These are phyloP conservation scores for Alcis repandata DNA, from an alignment of 2,888 invertebrate genomes.

Conservation along the genomic window DNA sequence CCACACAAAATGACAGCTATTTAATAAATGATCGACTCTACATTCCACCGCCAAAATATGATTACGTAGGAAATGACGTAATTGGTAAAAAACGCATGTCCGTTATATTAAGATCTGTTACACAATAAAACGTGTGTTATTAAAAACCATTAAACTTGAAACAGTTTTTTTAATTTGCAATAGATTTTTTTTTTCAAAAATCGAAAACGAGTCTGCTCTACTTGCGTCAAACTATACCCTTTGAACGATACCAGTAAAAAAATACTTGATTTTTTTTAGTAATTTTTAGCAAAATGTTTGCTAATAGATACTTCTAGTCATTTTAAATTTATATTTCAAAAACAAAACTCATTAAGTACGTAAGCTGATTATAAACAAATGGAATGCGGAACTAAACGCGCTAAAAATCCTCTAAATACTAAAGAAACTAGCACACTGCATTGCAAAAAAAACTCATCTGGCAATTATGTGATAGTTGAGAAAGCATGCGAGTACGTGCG, in stretches of 20 bases:
- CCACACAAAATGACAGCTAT: constrained; percentile 31
- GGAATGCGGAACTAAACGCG: constrained; percentile 25
- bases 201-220: too few species aligned
- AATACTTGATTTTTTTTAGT: too few species aligned
- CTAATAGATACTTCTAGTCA: too few species aligned
- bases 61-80: constrained; percentile 54
- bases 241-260: too few species aligned
- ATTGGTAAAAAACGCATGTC: constrained; percentile 55
- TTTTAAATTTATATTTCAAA: not conserved
- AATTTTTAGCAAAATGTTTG: too few species aligned
- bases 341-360: not conserved
- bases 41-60: constrained; percentile 62
- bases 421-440: constrained; percentile 11
- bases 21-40: constrained; percentile 53
- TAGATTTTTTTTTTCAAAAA: too few species aligned
- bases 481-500: constrained; percentile 61
- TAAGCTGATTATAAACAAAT: not conserved
- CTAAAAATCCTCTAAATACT: constrained; percentile 22
- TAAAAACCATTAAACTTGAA: too few species aligned
- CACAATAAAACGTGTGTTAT: too few species aligned
- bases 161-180: too few species aligned
- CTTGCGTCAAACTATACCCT: too few species aligned
- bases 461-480: constrained; percentile 46
- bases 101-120: not conserved
- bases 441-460: constrained; percentile 18